Evolutionary conservation across 2,113 vertebrate species (phyloP).

Genomic region (Desmodus rotundus): DNA sequence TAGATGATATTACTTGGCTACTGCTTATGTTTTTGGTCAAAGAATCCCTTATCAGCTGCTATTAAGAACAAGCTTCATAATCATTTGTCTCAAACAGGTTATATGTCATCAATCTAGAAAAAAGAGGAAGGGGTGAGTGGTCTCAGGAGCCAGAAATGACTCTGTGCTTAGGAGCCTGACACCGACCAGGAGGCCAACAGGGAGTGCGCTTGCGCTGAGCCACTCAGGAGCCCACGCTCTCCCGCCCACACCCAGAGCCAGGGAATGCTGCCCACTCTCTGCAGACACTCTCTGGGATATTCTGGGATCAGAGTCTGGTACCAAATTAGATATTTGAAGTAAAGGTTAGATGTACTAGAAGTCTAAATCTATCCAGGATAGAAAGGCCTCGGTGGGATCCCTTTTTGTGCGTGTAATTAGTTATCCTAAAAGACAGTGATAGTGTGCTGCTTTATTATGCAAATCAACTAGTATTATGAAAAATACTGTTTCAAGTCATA

Average conservation of each 20-base stretch:
- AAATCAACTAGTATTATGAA: slow-evolving; percentile 65
- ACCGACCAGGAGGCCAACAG: background rate
- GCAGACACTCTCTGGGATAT: slow-evolving; percentile 45
- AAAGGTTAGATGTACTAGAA: slow-evolving; percentile 58
- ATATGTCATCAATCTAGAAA: background rate
- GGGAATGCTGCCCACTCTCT: background rate
- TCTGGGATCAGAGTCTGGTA: slow-evolving; percentile 24
- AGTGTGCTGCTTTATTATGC: slow-evolving; percentile 41
- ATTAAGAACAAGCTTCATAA: background rate
- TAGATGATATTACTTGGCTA: background rate
- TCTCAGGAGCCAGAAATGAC: background rate
- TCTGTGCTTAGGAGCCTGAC: background rate
- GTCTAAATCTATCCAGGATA: slow-evolving; percentile 54
- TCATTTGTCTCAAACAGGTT: background rate
- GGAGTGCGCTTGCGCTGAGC: background rate
- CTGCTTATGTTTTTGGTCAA: background rate
- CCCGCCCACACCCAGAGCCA: background rate
- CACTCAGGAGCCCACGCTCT: background rate
- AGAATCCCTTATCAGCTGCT: background rate
- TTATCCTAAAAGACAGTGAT: slow-evolving; percentile 61
- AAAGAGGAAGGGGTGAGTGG: background rate
- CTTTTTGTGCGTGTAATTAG: slow-evolving; percentile 69
- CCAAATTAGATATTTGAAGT: slow-evolving; percentile 63
- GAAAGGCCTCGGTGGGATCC: slow-evolving; percentile 40
- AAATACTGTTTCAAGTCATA: slow-evolving; percentile 48